Percentiles rank a stretch among this genome's conserved stretches.
These are phyloP conservation scores for Agonopterix arenella DNA, from an alignment of 2,888 invertebrate species.

Conservation along the genomic window DNA sequence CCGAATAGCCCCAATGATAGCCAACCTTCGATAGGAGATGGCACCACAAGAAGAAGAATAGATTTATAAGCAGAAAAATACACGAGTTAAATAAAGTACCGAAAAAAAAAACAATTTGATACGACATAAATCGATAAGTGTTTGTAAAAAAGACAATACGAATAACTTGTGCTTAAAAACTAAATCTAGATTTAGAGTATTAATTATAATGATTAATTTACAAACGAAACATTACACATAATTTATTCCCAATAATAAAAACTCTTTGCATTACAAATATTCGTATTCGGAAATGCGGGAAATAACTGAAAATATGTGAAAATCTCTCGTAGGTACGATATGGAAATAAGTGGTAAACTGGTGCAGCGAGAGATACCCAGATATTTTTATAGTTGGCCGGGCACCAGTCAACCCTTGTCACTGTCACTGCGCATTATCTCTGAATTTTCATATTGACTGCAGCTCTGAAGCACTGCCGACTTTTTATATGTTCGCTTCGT, in stretches of 20 bases:
- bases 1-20: too few species aligned
- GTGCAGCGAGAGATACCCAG: slow-evolving; percentile 39
- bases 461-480: slow-evolving; percentile 42
- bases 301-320: slow-evolving; percentile 7
- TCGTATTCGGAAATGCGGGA: background rate
- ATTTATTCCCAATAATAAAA: background rate
- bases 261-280: background rate
- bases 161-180: too few species aligned
- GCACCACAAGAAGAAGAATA: too few species aligned
- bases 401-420: slow-evolving; percentile 62
- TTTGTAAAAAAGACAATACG: too few species aligned
- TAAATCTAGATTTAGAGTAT: too few species aligned
- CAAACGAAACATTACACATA: background rate
- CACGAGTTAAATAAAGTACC: too few species aligned
- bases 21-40: too few species aligned
- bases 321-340: slow-evolving; percentile 26
- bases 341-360: slow-evolving; percentile 55
- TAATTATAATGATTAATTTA: too few species aligned
- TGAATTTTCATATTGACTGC: slow-evolving; percentile 58
- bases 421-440: slow-evolving; percentile 60
- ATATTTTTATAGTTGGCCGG: slow-evolving; percentile 60
- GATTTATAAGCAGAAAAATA: too few species aligned
- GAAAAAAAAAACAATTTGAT: too few species aligned
- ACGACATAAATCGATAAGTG: too few species aligned
- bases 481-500: slow-evolving; percentile 23